Evolutionary conservation across 1,140 invertebrate species (phyloP), one percentile per base, ranked within the genome.

Genomic region (Drosophila tristis): DNA sequence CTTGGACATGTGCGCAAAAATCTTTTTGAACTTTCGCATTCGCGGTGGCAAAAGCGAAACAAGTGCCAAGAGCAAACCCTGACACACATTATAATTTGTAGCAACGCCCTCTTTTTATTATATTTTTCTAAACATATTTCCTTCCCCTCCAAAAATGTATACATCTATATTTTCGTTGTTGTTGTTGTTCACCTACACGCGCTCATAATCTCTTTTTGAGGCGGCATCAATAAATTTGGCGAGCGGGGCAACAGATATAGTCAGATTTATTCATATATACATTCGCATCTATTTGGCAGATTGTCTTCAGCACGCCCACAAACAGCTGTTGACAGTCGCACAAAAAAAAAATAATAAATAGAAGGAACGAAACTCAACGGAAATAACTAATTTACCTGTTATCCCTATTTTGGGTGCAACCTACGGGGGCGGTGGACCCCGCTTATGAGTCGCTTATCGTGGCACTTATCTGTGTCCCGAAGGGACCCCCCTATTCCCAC

Each of bases 51-150:
- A 39, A 54, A 45, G 53, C 64, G 65, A 65, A 86, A 78, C 82
- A 86, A 86, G 82, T 87, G 82, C 82, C 82, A 86, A 86, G 82
- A 75, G 71, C 82, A 82, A 89, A 76, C 82, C 84, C 82, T 87
- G 82, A 87, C 82, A 87, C 70, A 87, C 82, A 87, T 87, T 74
- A 80, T 80, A 80, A 61, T 60, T 80, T 63, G 45, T 80, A 80
- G 75, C 75, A 72, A 87, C 82, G 82, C 82, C 82, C 82, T 81
- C 82, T 74, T 78, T 84, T 78, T 80, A 71, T 66, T 65, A 39
- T 66, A 35, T 47, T 54, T 72, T 50, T 67, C 47, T 44, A 61
- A 67, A 53, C 63, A n/a, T 15, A 44, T 23, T 54, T 45, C 63
- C 72, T 73, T 80, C 35, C 35, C 11, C 35, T 71, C 58, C 35